phyloP scores from a whole-genome alignment of 2,113 vertebrate species.

The Acrocephalus arundinaceus region DNA sequence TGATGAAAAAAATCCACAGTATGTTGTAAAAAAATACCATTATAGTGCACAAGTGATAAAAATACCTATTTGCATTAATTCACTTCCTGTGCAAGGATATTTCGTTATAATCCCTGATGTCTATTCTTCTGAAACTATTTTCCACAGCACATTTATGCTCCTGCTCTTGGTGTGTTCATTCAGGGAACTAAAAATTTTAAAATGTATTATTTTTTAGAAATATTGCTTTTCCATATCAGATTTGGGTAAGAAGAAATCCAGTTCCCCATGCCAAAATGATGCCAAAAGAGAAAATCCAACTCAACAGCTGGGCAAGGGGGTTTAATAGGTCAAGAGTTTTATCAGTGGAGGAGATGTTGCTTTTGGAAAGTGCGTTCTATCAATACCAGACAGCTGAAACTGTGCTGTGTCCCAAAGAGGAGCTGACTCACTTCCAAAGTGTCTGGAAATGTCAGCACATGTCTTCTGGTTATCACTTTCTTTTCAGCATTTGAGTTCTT shows the following conservation, averaged over 20 bases:
- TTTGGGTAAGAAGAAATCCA: not conserved
- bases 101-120: not conserved
- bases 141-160: not conserved
- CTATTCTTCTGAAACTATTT: not conserved
- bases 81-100: not conserved
- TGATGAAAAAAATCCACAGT: not conserved
- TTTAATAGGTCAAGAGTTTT: conserved; percentile 10
- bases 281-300: not conserved
- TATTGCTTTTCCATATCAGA: not conserved
- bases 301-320: not conserved
- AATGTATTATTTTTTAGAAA: not conserved
- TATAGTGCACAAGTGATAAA: not conserved
- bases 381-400: conserved; percentile 19
- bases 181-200: not conserved
- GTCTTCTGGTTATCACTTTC: not conserved
- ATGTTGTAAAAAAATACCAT: not conserved
- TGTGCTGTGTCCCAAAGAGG: not conserved
- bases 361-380: conserved; percentile 19
- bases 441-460: not conserved
- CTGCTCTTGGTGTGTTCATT: not conserved
- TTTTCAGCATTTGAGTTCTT: not conserved
- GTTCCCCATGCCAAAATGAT: not conserved
- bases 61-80: not conserved
- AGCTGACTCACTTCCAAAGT: conserved; percentile 26
- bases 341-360: not conserved